Base-by-base conservation (phyloP, 1,140 invertebrate genomes). In the Liolophura sinensis region DNA sequence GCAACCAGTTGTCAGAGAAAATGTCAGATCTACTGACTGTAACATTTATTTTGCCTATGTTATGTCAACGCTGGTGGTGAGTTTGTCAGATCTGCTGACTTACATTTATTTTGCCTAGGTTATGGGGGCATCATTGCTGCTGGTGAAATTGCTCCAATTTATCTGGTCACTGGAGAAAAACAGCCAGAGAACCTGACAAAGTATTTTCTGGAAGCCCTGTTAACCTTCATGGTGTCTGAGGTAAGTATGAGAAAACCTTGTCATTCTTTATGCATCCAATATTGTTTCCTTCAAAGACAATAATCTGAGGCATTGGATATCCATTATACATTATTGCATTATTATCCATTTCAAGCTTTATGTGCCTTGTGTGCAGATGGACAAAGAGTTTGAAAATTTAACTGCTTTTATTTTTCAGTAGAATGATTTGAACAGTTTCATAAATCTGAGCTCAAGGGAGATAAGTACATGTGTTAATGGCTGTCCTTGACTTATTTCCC, bases 211-310 rank as follows among this genome's bases (percentile, higher is more conserved):
- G 95, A 97, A 81, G 90, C 91, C 67, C 82, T 98, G 18, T 87
- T 98, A 16, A 93, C 96, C 78, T 92, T 90, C 73, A 96, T 97
- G 91, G 94, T 97, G 0, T 91, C 92, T 47, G 91, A 92, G 85
- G 90, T 91, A 82, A 74, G 70, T 55, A 51, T 22, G n/a, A n/a
- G n/a, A n/a, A 24, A 16, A 15, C 52, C 49, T 63, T 18, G 16
- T 22, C 60, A 7, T 46, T 25, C 48, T 56, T 51, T 5, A 14
- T 16, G 0, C 11, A 51, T 49, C 16, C 25, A 49, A 51, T 67
- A 48, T 56, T 55, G 22, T 25, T 20, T 47, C 16, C 52, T 20
- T 60, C 9, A 57, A 11, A 14, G 3, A 4, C n/a, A 46, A 9
- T 5, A 40, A 40, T 40, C 31, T 40, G 31, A 9, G 31, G 3